phyloP scores from a whole-genome alignment of 2,888 invertebrate genomes.

The Amblyjoppa proteus region DNA sequence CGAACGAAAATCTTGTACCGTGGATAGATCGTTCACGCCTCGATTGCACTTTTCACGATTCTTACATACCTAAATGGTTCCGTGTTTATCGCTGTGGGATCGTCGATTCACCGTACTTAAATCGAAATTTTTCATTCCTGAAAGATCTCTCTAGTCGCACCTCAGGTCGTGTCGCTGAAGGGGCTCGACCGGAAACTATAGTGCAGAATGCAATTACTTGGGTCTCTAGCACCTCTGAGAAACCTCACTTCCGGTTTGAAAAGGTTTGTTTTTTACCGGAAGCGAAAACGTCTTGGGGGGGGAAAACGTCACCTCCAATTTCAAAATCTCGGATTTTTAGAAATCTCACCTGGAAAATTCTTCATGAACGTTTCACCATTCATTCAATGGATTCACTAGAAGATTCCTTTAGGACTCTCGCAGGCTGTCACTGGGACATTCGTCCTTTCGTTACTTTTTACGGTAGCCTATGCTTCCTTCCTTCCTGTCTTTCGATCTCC shows the following conservation, averaged over 20 bases:
- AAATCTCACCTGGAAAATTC: constrained; percentile 1
- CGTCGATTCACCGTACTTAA: neutral
- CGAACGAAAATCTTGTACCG: constrained; percentile 33
- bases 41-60: constrained; percentile 6
- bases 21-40: constrained; percentile 38
- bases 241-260: neutral
- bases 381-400: neutral
- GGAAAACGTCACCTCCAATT: neutral
- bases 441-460: neutral
- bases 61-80: neutral
- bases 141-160: constrained; percentile 18
- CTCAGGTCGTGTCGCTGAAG: constrained; percentile 5
- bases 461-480: neutral
- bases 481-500: neutral
- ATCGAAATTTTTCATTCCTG: neutral
- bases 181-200: constrained; percentile 13
- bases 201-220: constrained; percentile 26
- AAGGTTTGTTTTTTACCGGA: too few relatives aligned
- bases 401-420: neutral
- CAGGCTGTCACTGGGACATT: neutral
- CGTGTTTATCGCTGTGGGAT: neutral
- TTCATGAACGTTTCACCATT: constrained; percentile 12
- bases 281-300: too few relatives aligned
- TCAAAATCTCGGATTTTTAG: neutral
- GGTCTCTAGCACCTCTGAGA: neutral